Percentiles rank a stretch among this genome's conserved stretches.
Evolutionary conservation across 2,797 vertebrate species (phyloP).

Genomic region (Hyperoplus immaculatus): DNA sequence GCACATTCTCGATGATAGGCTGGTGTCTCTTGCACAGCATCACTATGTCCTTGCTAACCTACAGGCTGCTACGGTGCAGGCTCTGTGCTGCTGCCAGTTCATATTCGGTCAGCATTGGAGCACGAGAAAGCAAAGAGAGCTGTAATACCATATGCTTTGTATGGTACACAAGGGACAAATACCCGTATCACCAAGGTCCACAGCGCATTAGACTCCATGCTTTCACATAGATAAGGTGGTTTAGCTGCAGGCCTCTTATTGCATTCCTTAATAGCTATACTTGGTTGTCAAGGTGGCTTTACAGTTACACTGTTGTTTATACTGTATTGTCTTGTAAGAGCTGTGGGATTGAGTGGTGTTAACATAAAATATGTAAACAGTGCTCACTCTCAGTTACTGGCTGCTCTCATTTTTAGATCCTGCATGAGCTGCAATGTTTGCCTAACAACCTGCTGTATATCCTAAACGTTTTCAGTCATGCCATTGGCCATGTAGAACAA

Average conservation of each 20-base stretch:
- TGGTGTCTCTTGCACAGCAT: conserved; percentile 15
- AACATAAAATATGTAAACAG: background rate
- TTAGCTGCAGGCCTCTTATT: conserved; percentile 28
- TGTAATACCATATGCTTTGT: conserved; percentile 45
- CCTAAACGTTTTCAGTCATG: background rate
- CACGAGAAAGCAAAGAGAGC: conserved; percentile 45
- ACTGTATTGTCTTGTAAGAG: background rate
- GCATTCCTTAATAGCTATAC: background rate
- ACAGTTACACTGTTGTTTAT: conserved; percentile 20
- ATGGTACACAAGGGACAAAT: conserved; percentile 61
- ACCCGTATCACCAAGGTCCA: conserved; percentile 55
- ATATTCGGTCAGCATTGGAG: conserved; percentile 50
- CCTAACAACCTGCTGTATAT: background rate
- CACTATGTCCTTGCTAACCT: conserved; percentile 43
- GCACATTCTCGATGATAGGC: conserved; percentile 12
- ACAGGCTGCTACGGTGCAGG: conserved; percentile 38
- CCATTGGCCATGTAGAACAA: background rate
- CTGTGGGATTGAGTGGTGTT: background rate
- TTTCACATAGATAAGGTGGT: conserved; percentile 50
- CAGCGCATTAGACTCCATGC: conserved; percentile 51
- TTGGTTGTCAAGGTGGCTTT: background rate
- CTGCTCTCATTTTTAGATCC: background rate
- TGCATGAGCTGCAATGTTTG: background rate
- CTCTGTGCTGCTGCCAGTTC: conserved; percentile 47
- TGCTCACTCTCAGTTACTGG: background rate